phyloP scores from a whole-genome alignment of 2,113 vertebrate species.

The Nanorana parkeri region DNA sequence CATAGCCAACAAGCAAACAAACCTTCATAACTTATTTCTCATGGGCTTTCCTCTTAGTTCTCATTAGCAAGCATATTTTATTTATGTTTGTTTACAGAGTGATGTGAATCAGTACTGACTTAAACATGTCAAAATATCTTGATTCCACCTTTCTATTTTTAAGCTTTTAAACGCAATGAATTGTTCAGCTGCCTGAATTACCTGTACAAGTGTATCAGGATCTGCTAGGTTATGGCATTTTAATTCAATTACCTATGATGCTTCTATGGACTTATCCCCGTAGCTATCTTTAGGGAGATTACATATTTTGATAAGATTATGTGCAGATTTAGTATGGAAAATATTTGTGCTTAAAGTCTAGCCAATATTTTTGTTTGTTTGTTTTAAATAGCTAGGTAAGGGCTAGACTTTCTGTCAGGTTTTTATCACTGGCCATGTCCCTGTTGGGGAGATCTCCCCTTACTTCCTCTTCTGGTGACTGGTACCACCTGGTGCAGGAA shows the following conservation, averaged over 20 bases:
- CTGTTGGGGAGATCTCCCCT: too few species aligned
- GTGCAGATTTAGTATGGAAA: not conserved
- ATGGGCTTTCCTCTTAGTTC: too few species aligned
- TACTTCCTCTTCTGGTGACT: too few species aligned
- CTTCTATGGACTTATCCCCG: not conserved
- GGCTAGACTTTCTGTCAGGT: too few species aligned
- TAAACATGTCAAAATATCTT: slow-evolving; percentile 9
- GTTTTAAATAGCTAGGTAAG: too few species aligned
- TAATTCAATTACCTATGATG: slow-evolving; percentile 20
- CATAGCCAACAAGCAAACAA: too few species aligned
- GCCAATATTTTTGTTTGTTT: too few species aligned
- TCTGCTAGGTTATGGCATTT: slow-evolving; percentile 31
- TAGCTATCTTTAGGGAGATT: slow-evolving; percentile 16
- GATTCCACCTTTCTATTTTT: slow-evolving; percentile 2
- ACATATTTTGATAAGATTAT: slow-evolving; percentile 38
- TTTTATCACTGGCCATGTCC: too few species aligned
- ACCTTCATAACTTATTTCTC: too few species aligned
- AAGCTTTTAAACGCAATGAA: not conserved
- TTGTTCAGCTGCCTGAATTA: slow-evolving; percentile 31
- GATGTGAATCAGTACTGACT: not conserved
- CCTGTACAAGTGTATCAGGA: slow-evolving; percentile 13
- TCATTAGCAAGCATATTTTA: too few species aligned
- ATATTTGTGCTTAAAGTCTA: not conserved
- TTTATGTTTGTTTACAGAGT: not conserved
- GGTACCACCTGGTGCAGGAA: too few species aligned